These are phyloP conservation scores for Eretmocerus hayati DNA, from an alignment of 2,888 invertebrate genomes.

Conservation along the genomic window DNA sequence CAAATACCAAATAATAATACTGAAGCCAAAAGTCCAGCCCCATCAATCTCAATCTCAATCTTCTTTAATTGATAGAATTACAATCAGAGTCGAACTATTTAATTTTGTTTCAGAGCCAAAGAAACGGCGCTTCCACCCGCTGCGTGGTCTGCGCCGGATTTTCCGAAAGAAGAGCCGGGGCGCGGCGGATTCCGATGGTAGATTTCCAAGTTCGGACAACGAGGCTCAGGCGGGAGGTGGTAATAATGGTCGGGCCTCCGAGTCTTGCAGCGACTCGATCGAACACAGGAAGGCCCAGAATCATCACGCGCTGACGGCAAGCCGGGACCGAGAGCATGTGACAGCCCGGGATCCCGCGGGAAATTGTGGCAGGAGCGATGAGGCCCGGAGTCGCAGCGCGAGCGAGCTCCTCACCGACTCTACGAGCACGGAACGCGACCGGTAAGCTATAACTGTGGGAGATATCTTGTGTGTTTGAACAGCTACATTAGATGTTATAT, in stretches of 20 bases:
- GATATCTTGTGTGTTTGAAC: no score
- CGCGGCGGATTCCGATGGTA: no score
- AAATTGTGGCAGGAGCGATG: slow-evolving; percentile 42
- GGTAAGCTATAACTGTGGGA: slow-evolving; percentile 32
- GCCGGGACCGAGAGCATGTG: slow-evolving; percentile 43
- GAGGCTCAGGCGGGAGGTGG: slow-evolving; percentile 27
- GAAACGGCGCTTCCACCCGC: slow-evolving; percentile 57
- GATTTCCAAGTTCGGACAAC: no score
- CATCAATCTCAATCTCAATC: no score
- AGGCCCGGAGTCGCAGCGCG: slow-evolving; percentile 56
- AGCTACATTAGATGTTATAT: no score
- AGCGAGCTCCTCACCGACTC: slow-evolving; percentile 58
- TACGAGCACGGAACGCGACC: slow-evolving; percentile 35
- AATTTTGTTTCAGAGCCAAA: slow-evolving; percentile 48
- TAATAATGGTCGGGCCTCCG: no score
- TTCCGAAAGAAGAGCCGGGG: slow-evolving; percentile 58
- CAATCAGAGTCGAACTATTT: no score
- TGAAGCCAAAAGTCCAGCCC: no score
- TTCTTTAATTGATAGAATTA: no score
- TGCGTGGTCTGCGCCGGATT: slow-evolving; percentile 63
- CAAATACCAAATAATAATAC: no score
- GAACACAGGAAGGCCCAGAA: not conserved
- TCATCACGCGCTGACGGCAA: no score
- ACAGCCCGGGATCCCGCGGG: slow-evolving; percentile 50
- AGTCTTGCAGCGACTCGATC: no score